Evolutionary conservation across 2,113 vertebrate genomes (phyloP).

Genomic region (Beaufortia kweichowensis): DNA sequence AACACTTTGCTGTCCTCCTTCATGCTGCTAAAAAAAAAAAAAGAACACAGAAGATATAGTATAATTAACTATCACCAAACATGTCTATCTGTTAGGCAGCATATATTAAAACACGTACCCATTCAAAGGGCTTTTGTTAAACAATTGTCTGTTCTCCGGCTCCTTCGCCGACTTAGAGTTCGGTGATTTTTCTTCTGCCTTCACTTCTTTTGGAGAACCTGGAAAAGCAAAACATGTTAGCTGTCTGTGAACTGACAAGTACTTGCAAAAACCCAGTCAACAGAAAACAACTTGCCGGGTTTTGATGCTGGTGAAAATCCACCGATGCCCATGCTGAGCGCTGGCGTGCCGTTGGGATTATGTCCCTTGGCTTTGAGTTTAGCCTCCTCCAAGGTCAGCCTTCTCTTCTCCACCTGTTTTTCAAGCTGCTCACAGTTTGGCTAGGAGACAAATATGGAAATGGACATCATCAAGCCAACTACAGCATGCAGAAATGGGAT

Average conservation of each 20-base stretch:
- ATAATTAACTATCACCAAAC: neutral
- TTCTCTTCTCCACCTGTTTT: conserved; percentile 93
- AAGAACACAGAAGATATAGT: neutral
- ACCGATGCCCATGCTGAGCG: conserved; percentile 82
- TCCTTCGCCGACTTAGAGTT: conserved; percentile 82
- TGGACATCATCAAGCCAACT: neutral
- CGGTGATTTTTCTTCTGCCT: conserved; percentile 87
- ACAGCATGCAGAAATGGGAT: neutral
- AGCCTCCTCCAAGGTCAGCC: conserved; percentile 87
- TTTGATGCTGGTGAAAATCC: conserved; percentile 96
- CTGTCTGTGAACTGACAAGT: neutral
- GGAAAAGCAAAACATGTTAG: conserved; percentile 10
- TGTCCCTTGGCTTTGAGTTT: conserved; percentile 93
- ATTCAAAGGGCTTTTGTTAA: conserved; percentile 89
- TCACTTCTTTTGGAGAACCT: conserved; percentile 89
- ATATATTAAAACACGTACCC: conserved; percentile 75
- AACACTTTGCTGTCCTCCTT: conserved; percentile 82
- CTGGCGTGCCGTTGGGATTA: conserved; percentile 91
- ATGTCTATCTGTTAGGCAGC: neutral
- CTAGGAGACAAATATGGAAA: conserved; percentile 62
- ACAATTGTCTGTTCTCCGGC: conserved; percentile 82
- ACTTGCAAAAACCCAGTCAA: neutral
- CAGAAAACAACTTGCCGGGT: conserved; percentile 80
- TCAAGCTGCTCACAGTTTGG: conserved; percentile 91
- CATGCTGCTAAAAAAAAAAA: conserved; percentile 67